A percentile compares a stretch with the other conserved stretches of the same genome.
phyloP scores from a whole-genome alignment of 2,113 vertebrate genomes.

The Siniperca knerii region DNA sequence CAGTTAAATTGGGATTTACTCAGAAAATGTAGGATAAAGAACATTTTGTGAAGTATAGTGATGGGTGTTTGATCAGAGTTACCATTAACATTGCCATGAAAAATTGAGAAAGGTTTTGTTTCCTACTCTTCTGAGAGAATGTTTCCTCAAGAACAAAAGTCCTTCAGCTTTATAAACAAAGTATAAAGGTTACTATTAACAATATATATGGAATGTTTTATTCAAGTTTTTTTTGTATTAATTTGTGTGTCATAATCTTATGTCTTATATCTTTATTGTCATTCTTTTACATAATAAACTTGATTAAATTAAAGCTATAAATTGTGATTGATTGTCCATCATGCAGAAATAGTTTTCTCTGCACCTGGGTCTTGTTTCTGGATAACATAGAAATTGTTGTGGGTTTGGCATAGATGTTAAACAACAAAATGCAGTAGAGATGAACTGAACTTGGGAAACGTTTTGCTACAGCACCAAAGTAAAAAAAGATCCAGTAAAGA shows the following conservation, averaged over 20 bases:
- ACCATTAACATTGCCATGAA: constrained; percentile 35
- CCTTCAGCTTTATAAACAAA: constrained; percentile 70
- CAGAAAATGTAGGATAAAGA: constrained; percentile 21
- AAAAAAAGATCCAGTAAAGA: not conserved
- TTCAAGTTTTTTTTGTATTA: constrained; percentile 44
- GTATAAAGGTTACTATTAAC: constrained; percentile 71
- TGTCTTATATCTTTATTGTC: constrained; percentile 77
- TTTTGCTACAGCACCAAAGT: not conserved
- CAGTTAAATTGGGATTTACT: not conserved
- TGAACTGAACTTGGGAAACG: not conserved
- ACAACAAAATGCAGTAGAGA: not conserved
- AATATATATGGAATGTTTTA: constrained; percentile 74
- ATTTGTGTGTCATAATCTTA: constrained; percentile 62
- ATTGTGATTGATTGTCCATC: constrained; percentile 9
- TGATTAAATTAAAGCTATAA: constrained; percentile 71
- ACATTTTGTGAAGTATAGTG: constrained; percentile 36
- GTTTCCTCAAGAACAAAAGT: constrained; percentile 58
- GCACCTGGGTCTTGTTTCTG: not conserved
- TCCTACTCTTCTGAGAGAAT: constrained; percentile 34
- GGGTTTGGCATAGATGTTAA: not conserved
- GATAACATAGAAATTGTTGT: not conserved
- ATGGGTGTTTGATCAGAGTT: constrained; percentile 41
- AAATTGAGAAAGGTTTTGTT: constrained; percentile 18
- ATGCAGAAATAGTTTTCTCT: not conserved
- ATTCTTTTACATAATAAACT: constrained; percentile 86